Evolutionary conservation across 2,113 vertebrate genomes (phyloP).

Genomic region (Scolopax mira): DNA sequence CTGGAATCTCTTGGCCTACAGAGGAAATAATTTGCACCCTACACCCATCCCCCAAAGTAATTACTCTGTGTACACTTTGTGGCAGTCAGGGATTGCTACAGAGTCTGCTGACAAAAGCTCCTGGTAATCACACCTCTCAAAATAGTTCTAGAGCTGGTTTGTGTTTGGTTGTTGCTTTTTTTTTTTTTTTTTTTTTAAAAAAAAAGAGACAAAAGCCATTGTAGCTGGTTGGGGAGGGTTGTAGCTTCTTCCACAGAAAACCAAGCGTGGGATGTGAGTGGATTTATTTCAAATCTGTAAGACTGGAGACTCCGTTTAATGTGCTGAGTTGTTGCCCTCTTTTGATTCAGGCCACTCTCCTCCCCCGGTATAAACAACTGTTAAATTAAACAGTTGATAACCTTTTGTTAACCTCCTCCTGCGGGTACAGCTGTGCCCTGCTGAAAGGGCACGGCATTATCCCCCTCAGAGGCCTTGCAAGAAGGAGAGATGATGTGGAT

Average conservation of each 20-base stretch:
- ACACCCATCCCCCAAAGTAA: background rate
- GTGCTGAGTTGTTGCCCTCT: background rate
- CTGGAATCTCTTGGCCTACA: background rate
- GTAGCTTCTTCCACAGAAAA: background rate
- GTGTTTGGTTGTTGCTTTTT: background rate
- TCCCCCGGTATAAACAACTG: background rate
- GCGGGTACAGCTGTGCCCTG: background rate
- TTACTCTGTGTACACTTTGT: background rate
- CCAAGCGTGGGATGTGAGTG: background rate
- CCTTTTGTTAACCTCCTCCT: background rate
- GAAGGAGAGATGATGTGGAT: background rate
- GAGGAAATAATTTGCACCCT: background rate
- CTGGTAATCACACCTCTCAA: background rate
- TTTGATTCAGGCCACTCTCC: background rate
- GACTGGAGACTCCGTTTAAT: background rate
- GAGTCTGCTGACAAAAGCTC: background rate
- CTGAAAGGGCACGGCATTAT: background rate
- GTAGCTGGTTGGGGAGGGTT: background rate
- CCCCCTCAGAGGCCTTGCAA: background rate
- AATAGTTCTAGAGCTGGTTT: background rate
- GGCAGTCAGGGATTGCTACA: background rate
- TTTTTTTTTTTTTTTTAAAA: no score
- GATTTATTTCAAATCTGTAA: background rate
- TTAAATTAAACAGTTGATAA: background rate
- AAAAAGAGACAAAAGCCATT: background rate